These are phyloP conservation scores for Pristiophorus japonicus DNA, from an alignment of 2,113 vertebrate species.

Conservation along the genomic window DNA sequence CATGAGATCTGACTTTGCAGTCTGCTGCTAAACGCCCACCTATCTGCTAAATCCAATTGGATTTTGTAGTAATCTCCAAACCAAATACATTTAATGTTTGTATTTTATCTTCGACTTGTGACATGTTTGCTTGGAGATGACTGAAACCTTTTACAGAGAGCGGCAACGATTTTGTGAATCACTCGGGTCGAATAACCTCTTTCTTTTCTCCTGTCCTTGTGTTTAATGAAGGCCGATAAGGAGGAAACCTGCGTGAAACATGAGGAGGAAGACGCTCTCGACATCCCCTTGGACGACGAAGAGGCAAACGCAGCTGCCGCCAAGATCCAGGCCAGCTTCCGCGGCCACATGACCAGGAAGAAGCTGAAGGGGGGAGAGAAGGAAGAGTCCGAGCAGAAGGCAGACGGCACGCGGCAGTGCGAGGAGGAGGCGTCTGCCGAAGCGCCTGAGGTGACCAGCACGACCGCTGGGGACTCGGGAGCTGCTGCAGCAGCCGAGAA, in stretches of 20 bases:
- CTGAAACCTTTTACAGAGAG: background rate
- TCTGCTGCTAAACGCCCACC: background rate
- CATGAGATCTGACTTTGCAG: constrained; percentile 7
- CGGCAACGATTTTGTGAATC: background rate
- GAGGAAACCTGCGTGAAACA: constrained; percentile 81
- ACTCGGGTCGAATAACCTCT: background rate
- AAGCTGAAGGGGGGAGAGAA: constrained; percentile 86
- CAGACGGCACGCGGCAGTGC: constrained; percentile 60
- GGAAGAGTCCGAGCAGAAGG: constrained; percentile 42
- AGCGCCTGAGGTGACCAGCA: constrained; percentile 75
- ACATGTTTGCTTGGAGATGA: constrained; percentile 9
- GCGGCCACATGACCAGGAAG: constrained; percentile 97
- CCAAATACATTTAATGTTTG: constrained; percentile 22
- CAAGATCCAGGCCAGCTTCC: constrained; percentile 97
- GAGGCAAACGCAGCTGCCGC: constrained; percentile 91
- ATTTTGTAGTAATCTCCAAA: constrained; percentile 16
- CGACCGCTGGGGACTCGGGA: constrained; percentile 42
- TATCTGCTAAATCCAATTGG: constrained; percentile 16
- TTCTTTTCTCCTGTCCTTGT: background rate
- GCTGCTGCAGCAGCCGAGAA: constrained; percentile 69
- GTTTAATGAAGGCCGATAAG: constrained; percentile 48
- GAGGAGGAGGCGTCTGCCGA: constrained; percentile 65
- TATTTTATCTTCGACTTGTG: background rate
- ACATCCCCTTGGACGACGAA: constrained; percentile 91
- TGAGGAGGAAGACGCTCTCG: constrained; percentile 89